Base-by-base conservation (phyloP, 2,797 vertebrate species). In the Rhyacichthys aspro region DNA sequence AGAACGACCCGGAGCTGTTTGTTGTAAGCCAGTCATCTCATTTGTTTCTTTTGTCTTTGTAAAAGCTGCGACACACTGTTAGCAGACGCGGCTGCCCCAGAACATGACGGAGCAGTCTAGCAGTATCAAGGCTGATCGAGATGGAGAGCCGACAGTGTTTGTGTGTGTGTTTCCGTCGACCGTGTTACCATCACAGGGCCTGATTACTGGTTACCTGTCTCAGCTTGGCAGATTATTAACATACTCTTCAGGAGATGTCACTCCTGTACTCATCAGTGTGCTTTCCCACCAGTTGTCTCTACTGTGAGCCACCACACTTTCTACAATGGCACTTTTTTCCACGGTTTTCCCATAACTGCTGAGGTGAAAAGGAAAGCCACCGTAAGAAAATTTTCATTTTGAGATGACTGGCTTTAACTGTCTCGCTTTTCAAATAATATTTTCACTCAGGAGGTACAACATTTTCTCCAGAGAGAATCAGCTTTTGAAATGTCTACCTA, bases 401-500 rank as follows among this genome's bases (percentile, higher is more conserved):
- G 75, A 85, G 85, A 90, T 74, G 81, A 83, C 76, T 85, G 76
- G 73, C 82, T 89, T 86, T 87, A 82, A 87, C 75, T 69, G 77
- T 81, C 77, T 87, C 69, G 67, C 82, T 79, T 90, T 86, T 90
- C 85, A 91, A 80, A 87, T 83, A 76, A 86, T 86, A 84, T 86
- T 91, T 88, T 86, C 87, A 82, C 70, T 77, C 64, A 63, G 56
- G 70, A 81, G 79, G 80, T 81, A 80, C 79, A 85, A 77, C 80
- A 81, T 85, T 88, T 79, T 65, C 86, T 86, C 86, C 71, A 74
- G 84, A 86, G 86, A 90, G 82, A 89, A 87, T 87, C 82, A 77
- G 79, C 83, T 87, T 88, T 87, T 87, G 79, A 87, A 89, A 91
- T 63, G 84, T 89, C 84, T 89, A 82, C 75, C 86, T 86, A 78